These are phyloP conservation scores for Crotalus helleri DNA, from an alignment of 2,113 vertebrate genomes.

Conservation along the genomic window DNA sequence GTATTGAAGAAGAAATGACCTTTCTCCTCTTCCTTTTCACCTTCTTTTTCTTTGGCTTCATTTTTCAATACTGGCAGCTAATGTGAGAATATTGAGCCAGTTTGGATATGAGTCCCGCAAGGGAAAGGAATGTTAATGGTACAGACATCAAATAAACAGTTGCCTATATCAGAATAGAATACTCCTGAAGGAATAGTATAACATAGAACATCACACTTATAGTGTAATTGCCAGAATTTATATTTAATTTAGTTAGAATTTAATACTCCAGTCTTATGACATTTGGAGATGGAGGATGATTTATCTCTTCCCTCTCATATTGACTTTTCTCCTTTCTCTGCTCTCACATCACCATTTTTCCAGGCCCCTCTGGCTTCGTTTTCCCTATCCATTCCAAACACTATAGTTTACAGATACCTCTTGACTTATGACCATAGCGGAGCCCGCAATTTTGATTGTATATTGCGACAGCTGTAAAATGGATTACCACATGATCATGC, in stretches of 20 bases:
- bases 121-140: conserved; percentile 30
- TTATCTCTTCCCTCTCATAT: neutral
- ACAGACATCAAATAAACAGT: conserved; percentile 25
- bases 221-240: neutral
- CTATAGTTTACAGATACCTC: neutral
- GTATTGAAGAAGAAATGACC: neutral
- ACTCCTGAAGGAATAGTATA: conserved; percentile 4
- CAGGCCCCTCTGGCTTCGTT: neutral
- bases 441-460: neutral
- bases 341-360: neutral
- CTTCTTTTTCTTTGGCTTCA: neutral
- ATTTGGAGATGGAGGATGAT: neutral
- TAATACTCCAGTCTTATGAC: neutral
- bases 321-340: neutral
- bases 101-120: conserved; percentile 36
- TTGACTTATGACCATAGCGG: neutral
- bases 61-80: conserved; percentile 22
- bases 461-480: neutral
- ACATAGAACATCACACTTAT: neutral
- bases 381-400: neutral
- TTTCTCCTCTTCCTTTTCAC: conserved; percentile 6
- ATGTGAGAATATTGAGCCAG: neutral
- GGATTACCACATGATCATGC: too few relatives aligned
- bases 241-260: neutral
- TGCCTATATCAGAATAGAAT: conserved; percentile 39